Conservation (phyloP, 2,113 vertebrate species). For the Chaenocephalus aceratus region DNA sequence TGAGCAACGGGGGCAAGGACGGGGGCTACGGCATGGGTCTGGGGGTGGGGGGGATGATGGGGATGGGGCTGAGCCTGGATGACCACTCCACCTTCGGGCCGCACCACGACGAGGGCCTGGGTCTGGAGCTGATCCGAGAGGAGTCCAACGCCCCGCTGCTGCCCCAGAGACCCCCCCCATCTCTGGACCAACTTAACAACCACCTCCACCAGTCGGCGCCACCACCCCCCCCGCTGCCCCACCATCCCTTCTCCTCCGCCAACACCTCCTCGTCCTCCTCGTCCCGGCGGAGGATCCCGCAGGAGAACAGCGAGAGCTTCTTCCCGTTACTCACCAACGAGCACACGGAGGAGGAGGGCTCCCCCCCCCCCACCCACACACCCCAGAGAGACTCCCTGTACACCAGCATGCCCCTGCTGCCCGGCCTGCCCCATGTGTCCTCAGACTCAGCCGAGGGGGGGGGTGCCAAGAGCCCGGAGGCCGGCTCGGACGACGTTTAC, state of each 20-base stretch:
- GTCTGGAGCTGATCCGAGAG: conserved; percentile 94
- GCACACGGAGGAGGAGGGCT: conserved; percentile 90
- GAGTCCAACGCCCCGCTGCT: conserved; percentile 92
- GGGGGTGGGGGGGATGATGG: conserved; percentile 82
- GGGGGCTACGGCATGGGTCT: conserved; percentile 87
- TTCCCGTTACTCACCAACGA: conserved; percentile 95
- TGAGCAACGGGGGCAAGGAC: conserved; percentile 90
- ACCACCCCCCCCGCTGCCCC: conserved; percentile 84
- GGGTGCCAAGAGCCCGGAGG: conserved; percentile 75
- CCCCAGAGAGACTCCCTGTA: conserved; percentile 94
- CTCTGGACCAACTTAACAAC: conserved; percentile 80
- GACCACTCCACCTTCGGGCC: conserved; percentile 78
- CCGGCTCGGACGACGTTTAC: conserved; percentile 91
- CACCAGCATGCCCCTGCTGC: conserved; percentile 94
- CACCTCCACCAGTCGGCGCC: conserved; percentile 84
- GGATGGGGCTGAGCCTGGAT: conserved; percentile 76
- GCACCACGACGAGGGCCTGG: conserved; percentile 84
- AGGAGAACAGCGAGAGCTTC: conserved; percentile 98
- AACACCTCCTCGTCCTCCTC: conserved; percentile 83
- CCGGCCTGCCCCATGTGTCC: conserved; percentile 83
- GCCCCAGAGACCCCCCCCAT: conserved; percentile 87
- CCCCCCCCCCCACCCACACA: conserved; percentile 81
- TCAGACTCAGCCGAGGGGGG: conserved; percentile 74
- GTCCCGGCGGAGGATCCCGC: conserved; percentile 89
- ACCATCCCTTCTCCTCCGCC: conserved; percentile 81